Evolutionary conservation across 2,888 invertebrate genomes (phyloP).

Genomic region (Norana najaformis): DNA sequence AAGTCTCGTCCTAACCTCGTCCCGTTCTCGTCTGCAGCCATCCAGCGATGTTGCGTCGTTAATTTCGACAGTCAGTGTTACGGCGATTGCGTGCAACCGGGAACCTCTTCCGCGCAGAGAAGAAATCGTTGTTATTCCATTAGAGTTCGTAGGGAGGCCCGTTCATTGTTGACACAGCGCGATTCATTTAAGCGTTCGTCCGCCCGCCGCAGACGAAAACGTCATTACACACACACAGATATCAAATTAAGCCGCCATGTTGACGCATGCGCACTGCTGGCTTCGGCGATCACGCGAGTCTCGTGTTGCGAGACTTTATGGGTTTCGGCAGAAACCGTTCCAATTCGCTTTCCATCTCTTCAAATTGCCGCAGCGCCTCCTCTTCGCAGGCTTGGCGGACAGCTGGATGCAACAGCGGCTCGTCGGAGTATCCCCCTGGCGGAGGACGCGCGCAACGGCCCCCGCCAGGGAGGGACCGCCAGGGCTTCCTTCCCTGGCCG

Average conservation of each 20-base stretch:
- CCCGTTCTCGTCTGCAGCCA: background rate
- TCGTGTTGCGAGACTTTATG: constrained; percentile 7
- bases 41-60: background rate
- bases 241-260: constrained; percentile 13
- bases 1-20: background rate
- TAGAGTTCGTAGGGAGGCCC: constrained; percentile 6
- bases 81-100: background rate
- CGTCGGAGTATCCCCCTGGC: background rate
- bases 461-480: background rate
- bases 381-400: background rate
- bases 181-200: constrained; percentile 13
- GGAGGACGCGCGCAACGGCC: background rate
- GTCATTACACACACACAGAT: constrained; percentile 13
- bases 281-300: constrained; percentile 13
- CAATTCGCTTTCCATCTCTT: background rate
- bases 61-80: background rate
- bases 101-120: background rate
- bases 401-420: background rate
- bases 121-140: constrained; percentile 1
- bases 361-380: background rate
- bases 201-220: background rate
- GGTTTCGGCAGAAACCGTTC: background rate
- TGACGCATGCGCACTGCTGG: constrained; percentile 13
- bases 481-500: background rate
- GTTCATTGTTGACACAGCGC: constrained; percentile 6